Evolutionary conservation across 2,113 vertebrate genomes (phyloP).

Genomic region (Nothoprocta pentlandii): DNA sequence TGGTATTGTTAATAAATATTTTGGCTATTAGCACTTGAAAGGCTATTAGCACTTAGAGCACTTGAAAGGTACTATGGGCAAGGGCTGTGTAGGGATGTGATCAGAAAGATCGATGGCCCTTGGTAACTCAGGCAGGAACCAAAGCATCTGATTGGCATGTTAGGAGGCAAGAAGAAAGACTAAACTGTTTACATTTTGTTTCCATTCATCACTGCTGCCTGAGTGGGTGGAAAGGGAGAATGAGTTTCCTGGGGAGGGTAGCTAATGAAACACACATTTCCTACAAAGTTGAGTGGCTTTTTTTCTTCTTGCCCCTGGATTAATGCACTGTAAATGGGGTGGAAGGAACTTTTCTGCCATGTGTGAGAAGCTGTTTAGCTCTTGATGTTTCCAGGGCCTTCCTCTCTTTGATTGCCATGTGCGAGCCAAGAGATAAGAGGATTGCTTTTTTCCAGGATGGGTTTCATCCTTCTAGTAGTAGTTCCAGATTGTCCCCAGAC

Average conservation of each 20-base stretch:
- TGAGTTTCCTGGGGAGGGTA: constrained; percentile 47
- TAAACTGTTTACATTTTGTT: constrained; percentile 44
- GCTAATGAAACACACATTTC: constrained; percentile 33
- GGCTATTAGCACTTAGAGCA: not conserved
- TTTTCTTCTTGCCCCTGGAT: not conserved
- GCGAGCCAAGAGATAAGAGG: not conserved
- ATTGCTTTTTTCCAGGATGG: not conserved
- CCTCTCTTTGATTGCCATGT: not conserved
- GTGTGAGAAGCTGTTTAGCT: not conserved
- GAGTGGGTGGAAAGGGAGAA: constrained; percentile 64
- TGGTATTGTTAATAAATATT: not conserved
- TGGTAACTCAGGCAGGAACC: not conserved
- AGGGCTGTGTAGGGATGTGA: not conserved
- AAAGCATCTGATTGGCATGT: not conserved
- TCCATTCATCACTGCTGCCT: constrained; percentile 42
- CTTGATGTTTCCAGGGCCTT: not conserved
- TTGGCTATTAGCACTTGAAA: not conserved
- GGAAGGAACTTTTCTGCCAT: not conserved
- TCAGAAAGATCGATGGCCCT: not conserved
- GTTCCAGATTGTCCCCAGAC: not conserved
- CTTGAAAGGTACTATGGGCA: not conserved
- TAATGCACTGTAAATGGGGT: not conserved
- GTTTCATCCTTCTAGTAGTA: not conserved
- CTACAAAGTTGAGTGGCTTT: constrained; percentile 13
- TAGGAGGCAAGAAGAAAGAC: constrained; percentile 3